Conservation (phyloP, 2,797 vertebrate species). For the Ptychadena robeensis region DNA sequence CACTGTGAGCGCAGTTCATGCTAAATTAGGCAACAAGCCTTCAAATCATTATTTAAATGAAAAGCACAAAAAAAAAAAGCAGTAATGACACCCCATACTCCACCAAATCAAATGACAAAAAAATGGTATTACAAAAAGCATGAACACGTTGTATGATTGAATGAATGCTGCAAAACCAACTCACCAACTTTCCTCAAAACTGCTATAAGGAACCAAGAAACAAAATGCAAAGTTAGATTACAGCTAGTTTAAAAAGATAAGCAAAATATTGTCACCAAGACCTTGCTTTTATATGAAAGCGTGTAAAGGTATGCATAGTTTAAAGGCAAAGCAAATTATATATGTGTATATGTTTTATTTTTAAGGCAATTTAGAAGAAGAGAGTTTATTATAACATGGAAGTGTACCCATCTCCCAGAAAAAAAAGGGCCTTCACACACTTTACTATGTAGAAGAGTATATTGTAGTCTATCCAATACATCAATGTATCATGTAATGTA, state of each 20-base stretch:
- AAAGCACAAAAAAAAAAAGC: slow-evolving; percentile 21
- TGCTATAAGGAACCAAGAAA: slow-evolving; percentile 79
- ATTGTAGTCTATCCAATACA: too few relatives aligned
- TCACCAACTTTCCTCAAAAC: slow-evolving; percentile 99
- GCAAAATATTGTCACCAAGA: slow-evolving; percentile 7
- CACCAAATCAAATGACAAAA: neutral
- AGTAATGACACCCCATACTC: neutral
- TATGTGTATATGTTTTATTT: neutral
- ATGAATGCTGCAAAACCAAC: slow-evolving; percentile 78
- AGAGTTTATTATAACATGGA: neutral
- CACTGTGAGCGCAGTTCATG: neutral
- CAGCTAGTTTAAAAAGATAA: neutral
- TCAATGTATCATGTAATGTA: too few relatives aligned
- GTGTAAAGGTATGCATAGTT: neutral
- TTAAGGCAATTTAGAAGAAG: neutral
- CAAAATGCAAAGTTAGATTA: slow-evolving; percentile 77
- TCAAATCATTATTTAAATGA: slow-evolving; percentile 7
- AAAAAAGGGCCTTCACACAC: too few relatives aligned
- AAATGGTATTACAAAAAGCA: slow-evolving; percentile 37
- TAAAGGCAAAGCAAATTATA: neutral
- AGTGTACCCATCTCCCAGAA: neutral
- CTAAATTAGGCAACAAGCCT: neutral
- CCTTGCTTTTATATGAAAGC: neutral
- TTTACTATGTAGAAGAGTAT: too few relatives aligned
- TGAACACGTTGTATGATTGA: slow-evolving; percentile 68